Base-by-base conservation (phyloP, 2,113 vertebrate species). In the Leucosticte australis region DNA sequence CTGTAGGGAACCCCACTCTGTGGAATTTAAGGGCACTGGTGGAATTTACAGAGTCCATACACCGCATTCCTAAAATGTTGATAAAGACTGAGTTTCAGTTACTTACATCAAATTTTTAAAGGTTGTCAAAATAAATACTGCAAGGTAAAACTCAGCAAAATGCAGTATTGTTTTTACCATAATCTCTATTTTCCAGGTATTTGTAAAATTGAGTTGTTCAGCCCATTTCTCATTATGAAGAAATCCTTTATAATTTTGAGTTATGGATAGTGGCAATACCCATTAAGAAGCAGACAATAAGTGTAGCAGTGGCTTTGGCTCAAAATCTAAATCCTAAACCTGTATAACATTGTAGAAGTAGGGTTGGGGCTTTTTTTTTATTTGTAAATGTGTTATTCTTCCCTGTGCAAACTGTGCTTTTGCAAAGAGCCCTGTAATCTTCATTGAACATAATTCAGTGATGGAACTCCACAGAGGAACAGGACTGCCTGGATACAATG, bases 1-100 rank as follows among this genome's bases (percentile, higher is more conserved):
- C 74, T 68, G 27, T n/a, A 52, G 28, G 70, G 39, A 85, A 42
- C 60, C 35, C 10, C 47, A 46, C 35, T 87, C 37, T 44, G 52
- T 60, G 74, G 82, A 92, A 85, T 94, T 95, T 87, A 82, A 82
- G 69, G 69, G 56, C 85, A 79, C 35, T 79, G 52, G 26, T 79
- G 85, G 89, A 95, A 92, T 79, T 87, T 68, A 79, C 23, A 67
- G 60, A 70, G 35, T 65, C 77, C 63, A 69, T 81, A 69, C 0
- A 2, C 16, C 18, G 44, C 91, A 90, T 88, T 94, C 88, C 86
- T 79, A 39, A 82, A 75, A 64, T 19, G 53, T 50, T 87, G 82
- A 75, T 94, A 78, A 92, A 90, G 70, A 46, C 33, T 11, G 42
- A 67, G 47, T 87, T 93, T 92, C 7, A 4, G 30, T 75, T 67